Evolutionary conservation across 2,888 invertebrate genomes (phyloP).

Genomic region (Flexamia atlantica): DNA sequence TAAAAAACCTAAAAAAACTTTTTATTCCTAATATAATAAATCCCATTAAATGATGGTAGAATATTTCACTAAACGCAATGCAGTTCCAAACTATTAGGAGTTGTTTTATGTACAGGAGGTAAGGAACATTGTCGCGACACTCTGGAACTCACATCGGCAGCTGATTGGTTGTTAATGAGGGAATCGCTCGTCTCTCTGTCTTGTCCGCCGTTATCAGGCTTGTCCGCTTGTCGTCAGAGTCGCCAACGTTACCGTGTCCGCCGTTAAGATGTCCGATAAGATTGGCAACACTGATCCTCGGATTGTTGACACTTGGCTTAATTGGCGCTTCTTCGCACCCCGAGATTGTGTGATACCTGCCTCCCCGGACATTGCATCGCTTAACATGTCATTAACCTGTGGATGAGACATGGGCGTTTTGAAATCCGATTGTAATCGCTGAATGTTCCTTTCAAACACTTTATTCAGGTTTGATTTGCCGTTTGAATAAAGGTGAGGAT

Average conservation of each 20-base stretch:
- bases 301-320: conserved; percentile 34
- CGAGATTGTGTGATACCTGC: background rate
- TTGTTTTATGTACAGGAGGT: no score
- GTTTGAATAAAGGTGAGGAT: no score
- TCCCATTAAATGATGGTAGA: no score
- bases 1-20: no score
- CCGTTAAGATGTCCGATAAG: conserved; percentile 27
- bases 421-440: background rate
- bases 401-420: background rate
- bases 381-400: conserved; percentile 24
- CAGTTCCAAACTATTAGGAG: no score
- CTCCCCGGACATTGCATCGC: background rate
- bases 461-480: no score
- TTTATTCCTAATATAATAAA: no score
- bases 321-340: conserved; percentile 35
- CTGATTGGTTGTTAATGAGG: conserved; percentile 33
- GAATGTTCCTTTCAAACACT: background rate
- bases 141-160: background rate
- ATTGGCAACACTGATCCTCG: conserved; percentile 27
- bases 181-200: background rate
- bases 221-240: conserved; percentile 3
- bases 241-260: background rate
- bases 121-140: no score
- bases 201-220: background rate
- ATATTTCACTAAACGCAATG: no score